Conservation (phyloP, 2,113 vertebrate genomes). For the Nyctereutes procyonoides region DNA sequence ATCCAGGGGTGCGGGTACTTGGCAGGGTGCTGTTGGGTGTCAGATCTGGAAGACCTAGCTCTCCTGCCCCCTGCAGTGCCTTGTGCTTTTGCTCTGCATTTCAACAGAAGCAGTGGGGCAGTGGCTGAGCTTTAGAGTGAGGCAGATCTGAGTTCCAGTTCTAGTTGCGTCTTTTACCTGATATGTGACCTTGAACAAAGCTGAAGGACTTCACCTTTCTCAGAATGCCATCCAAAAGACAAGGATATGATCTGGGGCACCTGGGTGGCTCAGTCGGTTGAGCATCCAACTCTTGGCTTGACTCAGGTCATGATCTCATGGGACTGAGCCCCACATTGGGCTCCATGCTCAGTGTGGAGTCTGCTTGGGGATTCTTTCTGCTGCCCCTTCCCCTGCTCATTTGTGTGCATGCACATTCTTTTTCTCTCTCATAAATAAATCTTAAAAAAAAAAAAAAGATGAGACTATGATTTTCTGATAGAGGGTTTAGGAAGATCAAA, state of each 20-base stretch:
- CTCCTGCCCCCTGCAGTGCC: background rate
- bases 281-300: background rate
- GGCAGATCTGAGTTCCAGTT: background rate
- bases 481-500: background rate
- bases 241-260: background rate
- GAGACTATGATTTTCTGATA: background rate
- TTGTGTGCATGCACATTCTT: background rate
- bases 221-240: background rate
- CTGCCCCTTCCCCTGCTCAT: too few relatives aligned
- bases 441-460: background rate
- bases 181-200: background rate
- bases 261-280: background rate
- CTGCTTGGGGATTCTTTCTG: background rate
- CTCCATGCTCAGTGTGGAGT: background rate
- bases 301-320: background rate
- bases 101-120: background rate
- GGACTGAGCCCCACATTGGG: background rate
- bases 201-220: background rate
- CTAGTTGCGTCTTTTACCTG: background rate
- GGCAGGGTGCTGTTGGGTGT: fast-evolving
- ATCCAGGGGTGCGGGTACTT: background rate
- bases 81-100: background rate
- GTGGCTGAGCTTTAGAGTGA: background rate
- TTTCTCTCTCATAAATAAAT: background rate
- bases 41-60: background rate